These are phyloP conservation scores for Maconellicoccus hirsutus DNA, from an alignment of 1,140 invertebrate genomes.

Conservation along the genomic window DNA sequence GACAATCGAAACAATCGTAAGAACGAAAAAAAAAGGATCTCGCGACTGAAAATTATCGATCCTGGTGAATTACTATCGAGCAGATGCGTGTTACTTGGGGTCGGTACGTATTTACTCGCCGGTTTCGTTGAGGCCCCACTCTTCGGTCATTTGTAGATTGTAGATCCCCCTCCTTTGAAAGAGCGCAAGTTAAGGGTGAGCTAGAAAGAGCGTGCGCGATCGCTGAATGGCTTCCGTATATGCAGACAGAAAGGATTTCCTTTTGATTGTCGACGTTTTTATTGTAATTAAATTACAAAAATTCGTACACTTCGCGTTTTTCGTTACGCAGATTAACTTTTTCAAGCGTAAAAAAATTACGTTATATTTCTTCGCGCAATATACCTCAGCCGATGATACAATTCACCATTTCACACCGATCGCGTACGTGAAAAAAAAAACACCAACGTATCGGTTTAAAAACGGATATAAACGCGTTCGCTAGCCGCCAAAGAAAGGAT, in stretches of 20 bases:
- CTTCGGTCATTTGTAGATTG: not conserved
- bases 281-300: not conserved
- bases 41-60: slow-evolving; percentile 15
- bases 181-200: not conserved
- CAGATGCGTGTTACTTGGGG: slow-evolving; percentile 9
- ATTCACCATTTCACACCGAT: not conserved
- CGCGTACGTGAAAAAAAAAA: not conserved
- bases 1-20: not conserved
- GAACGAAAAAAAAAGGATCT: slow-evolving; percentile 7
- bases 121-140: not conserved
- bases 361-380: not conserved
- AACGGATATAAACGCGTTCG: slow-evolving; percentile 2
- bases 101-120: slow-evolving; percentile 6
- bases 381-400: no score
- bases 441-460: not conserved
- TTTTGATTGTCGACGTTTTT: not conserved
- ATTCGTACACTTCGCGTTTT: not conserved
- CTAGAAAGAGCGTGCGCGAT: slow-evolving; percentile 6
- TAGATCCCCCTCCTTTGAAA: slow-evolving; percentile 11
- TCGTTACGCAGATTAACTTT: no score
- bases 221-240: slow-evolving; percentile 18
- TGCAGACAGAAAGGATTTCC: not conserved
- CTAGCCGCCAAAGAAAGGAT: slow-evolving; percentile 11
- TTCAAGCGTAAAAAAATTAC: no score
- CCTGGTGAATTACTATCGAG: slow-evolving; percentile 11